Percentiles rank a stretch among this genome's conserved stretches.
Conservation (phyloP, 2,888 invertebrate genomes). For the Congeria kusceri region DNA sequence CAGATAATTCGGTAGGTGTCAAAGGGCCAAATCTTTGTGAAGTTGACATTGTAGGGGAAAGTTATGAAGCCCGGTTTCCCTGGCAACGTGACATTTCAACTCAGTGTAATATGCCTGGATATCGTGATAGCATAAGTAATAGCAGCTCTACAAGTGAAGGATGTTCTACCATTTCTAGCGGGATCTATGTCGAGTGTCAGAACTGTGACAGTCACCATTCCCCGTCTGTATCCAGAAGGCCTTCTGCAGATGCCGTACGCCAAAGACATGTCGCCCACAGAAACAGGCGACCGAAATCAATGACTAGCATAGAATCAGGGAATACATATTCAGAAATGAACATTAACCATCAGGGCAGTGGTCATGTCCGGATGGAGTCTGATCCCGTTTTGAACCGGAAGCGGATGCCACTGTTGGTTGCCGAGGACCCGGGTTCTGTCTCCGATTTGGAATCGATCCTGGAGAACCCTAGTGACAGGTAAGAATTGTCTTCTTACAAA, state of each 20-base stretch:
- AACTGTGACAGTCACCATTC: constrained; percentile 21
- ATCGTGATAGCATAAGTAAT: constrained; percentile 29
- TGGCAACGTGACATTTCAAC: constrained; percentile 81
- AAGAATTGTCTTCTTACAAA: constrained; percentile 17
- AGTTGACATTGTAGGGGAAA: constrained; percentile 80
- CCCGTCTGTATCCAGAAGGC: constrained; percentile 6
- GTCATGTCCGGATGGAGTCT: constrained; percentile 46
- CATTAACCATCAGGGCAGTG: constrained; percentile 23
- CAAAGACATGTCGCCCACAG: constrained; percentile 33
- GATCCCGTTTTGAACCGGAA: constrained; percentile 56
- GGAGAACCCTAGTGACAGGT: constrained; percentile 69
- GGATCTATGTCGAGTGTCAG: constrained; percentile 18
- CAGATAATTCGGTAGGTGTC: neutral
- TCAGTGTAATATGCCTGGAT: constrained; percentile 72
- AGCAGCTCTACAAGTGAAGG: constrained; percentile 25
- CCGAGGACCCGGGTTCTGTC: constrained; percentile 72
- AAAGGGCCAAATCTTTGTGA: constrained; percentile 28
- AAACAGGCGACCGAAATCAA: constrained; percentile 58
- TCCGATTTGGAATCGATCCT: constrained; percentile 75
- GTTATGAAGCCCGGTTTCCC: constrained; percentile 77
- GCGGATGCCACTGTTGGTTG: constrained; percentile 55
- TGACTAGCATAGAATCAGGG: constrained; percentile 60
- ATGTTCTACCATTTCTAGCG: constrained; percentile 13
- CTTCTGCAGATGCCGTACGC: neutral
- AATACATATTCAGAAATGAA: constrained; percentile 37